Evolutionary conservation across 92 coral and sea anemone species (phyloP), one percentile per base, ranked within the genome.

Genomic region (Porites evermanni): DNA sequence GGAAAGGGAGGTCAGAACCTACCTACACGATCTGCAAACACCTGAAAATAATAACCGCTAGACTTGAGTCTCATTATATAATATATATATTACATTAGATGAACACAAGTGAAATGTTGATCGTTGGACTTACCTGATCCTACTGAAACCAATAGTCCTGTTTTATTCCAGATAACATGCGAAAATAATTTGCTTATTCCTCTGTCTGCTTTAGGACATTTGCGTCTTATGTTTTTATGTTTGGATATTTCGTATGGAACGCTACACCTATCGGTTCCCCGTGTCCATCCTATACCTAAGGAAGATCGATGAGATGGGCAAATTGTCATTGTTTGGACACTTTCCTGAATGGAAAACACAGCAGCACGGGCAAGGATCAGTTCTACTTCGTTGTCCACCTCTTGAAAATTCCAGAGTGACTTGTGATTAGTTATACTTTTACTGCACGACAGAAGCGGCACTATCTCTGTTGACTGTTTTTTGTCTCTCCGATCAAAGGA

Each of bases 221-320:
- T 38, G 47, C 6, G 6, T 38, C 60, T 73, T 53, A 56, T 19
- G 68, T 67, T 79, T 81, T 56, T 61, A 53, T 69, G 85, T 52
- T 64, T 14, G 53, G 80, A 80, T 21, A 79, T 38, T 19, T 70
- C 86, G 26, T 56, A 56, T 58, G 89, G 88, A 70, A 71, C 89
- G 38, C 88, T 68, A n/a, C 67, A 83, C 77, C 19, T 38, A 38
- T 38, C 47, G 47, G 47, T 38, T 38, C 47, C 47, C 47, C 47
- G 6, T 38, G 47, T 38, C 88, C 91, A 88, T 64, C 88, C 88
- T 59, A 88, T 63, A 53, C 88, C 91, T 69, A 83, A 80, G 24
- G 44, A 74, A 26, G 72, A 78, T 23, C 89, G 78, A 82, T 73
- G 82, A 14, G 90, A 79, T 52, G 89, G 79, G 66, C 85, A 88